Conservation (phyloP, 2,888 invertebrate species). For the Helobdella robusta region DNA sequence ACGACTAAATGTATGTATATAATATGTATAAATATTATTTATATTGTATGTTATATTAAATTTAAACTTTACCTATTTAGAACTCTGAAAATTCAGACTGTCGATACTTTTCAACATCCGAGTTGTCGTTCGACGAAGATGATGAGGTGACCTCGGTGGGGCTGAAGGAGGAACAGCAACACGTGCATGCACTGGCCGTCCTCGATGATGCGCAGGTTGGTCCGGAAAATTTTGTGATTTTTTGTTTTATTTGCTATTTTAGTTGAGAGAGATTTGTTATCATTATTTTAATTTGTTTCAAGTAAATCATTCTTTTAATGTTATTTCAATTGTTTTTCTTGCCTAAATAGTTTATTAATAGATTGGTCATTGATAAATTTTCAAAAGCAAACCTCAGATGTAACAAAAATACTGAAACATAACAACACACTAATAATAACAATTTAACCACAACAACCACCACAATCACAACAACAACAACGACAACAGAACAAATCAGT, state of each 20-base stretch:
- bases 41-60: too few relatives aligned
- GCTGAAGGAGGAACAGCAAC: slow-evolving; percentile 16
- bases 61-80: not conserved
- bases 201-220: slow-evolving; percentile 23
- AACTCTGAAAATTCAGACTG: slow-evolving; percentile 20
- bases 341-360: too few relatives aligned
- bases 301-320: too few relatives aligned
- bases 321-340: too few relatives aligned
- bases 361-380: too few relatives aligned
- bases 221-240: not conserved
- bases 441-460: not conserved
- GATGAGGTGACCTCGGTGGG: slow-evolving; percentile 15
- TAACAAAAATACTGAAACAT: not conserved
- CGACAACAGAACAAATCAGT: slow-evolving; percentile 78
- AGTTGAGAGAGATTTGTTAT: too few relatives aligned
- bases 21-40: not conserved
- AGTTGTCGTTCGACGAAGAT: slow-evolving; percentile 21
- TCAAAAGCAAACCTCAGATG: not conserved
- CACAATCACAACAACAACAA: too few relatives aligned
- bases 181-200: slow-evolving; percentile 20
- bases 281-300: too few relatives aligned
- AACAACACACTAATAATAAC: not conserved
- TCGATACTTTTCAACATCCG: slow-evolving; percentile 24
- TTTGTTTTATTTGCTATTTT: too few relatives aligned
- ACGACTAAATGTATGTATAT: not conserved